Base-by-base conservation (phyloP, 2,888 invertebrate species). In the Papilio protenor region DNA sequence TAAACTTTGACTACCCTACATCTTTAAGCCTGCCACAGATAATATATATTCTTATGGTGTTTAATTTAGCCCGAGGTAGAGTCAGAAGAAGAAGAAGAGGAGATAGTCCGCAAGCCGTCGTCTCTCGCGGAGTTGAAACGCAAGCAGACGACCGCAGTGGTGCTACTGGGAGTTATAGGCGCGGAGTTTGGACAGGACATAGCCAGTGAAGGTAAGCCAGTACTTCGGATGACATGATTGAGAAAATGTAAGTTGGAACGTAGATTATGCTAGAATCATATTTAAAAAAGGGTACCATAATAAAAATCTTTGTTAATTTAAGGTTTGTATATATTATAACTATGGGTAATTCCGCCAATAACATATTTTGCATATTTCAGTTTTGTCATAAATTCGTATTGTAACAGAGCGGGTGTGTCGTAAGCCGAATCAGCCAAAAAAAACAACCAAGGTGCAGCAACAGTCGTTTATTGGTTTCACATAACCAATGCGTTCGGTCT, bases 181-280 rank as follows among this genome's bases (percentile, higher is more conserved):
- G 98, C 99, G 0, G 99, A 99, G 92, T 99, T 99, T 87, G 99
- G 99, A 0, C 98, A 99, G 88, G 99, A 99, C 87, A 98, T 99
- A 74, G 96, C 97, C 0, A 96, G 96, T 61, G 96, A 96, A 85
- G 95, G 96, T 92, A 23, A 49, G 16, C 23, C 0, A 8, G 40
- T 40, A 40, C n/a, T 69, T 69, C n/a, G 8, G 21, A 55, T n/a
- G 3, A 16, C 12, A 61, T 16, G 27, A 61, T 27, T 6, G 14
- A 27, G 27, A 61, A 23, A 59, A 6, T 16, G 16, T 23, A 27
- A 6, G 61, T 61, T 27, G 27, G 14, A 16, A 59, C 5, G 10
- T 14, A 27, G 14, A 61, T 11, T 12, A 27, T 27, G 61, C 49
- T 52, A 52, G 18, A 52, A 6, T 10, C n/a, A n/a, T 59, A 4